Base-by-base conservation (phyloP, 2,113 vertebrate genomes). In the Thalassarche chlororhynchos region DNA sequence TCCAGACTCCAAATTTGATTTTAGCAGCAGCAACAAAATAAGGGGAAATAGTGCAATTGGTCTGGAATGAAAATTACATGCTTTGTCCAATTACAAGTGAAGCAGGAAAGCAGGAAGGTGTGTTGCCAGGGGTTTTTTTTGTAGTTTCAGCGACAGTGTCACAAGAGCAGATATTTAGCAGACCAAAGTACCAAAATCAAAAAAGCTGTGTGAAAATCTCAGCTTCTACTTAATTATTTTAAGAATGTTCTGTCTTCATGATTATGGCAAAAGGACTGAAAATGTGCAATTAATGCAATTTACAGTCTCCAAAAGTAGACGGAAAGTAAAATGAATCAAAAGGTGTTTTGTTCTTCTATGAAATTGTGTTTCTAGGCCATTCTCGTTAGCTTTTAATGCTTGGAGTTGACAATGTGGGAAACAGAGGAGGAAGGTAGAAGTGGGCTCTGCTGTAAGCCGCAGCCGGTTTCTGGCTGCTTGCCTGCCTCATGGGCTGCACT, bases 51-150 rank as follows among this genome's bases (percentile, higher is more conserved):
- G 64, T 2, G n/a, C 72, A 90, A 58, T 42, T 77, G 64, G 89
- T 65, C 94, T 87, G 83, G 80, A 95, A 87, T 87, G 82, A 93
- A 88, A 97, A 93, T 77, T 47, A 61, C 1, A 1, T 61, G 29
- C 78, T 95, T 88, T 94, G 78, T 82, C 75, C 92, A 93, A 79
- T 76, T 79, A 85, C 84, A 91, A 93, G 62, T 23, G 71, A 93
- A 93, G 75, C 87, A 94, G 83, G 89, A 93, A 95, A 96, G 72
- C 26, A 81, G 61, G 61, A 96, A 94, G 87, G 87, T 96, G 86
- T 80, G 60, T 52, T 86, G 91, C 79, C 89, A 96, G 52, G 60
- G 60, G 4, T 14, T 60, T 89, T 89, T 87, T 92, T 21, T 14
- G 34, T 74, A 49, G 79, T 92, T 96, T 54, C 54, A 92, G 49